Evolutionary conservation across 2,888 invertebrate species (phyloP), one percentile per base, ranked within the genome.

Genomic region (Clistopyga incitator): DNA sequence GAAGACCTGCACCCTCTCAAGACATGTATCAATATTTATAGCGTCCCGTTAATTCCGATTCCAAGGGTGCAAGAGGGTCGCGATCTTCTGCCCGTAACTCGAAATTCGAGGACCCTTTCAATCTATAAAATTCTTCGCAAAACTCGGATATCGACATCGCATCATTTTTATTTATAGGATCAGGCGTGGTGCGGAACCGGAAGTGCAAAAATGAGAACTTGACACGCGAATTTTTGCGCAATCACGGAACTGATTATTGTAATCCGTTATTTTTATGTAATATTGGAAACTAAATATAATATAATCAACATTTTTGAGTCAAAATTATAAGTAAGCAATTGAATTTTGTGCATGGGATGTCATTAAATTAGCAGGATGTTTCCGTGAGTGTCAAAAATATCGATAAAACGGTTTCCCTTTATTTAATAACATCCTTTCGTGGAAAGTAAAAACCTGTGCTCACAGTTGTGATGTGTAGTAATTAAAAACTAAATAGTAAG

Each of bases 21-120:
- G 83, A 68, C 82, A 72, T 80, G 79, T 85, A 86, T 87, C 86
- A 87, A 87, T 87, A 87, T 87, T 87, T 87, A 87, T 87, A 87
- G 87, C 86, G 45, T 64, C 74, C 81, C 80, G 42, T 82, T 84
- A 86, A 83, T 81, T 84, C 65, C 56, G 23, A 61, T 74, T 78
- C 38, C 38, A 59, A 77, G 38, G 20, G 34, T 72, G 38, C 11
- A 20, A 50, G n/a, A n/a, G 15, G 67, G 47, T 23, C 23, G 18
- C 38, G 56, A 59, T 65, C 34, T 64, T 13, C 45, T 6, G 38
- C 8, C 18, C 15, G 29, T 47, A 20, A 59, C 29, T 11, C 47
- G 59, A 72, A 23, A 72, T 25, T 18, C 29, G n/a, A 29, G 18
- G 18, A 45, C 29, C 23, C 23, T n/a, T n/a, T 13, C 34, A n/a